Evolutionary conservation across 2,113 vertebrate species (phyloP).

Genomic region (Aythya baeri): DNA sequence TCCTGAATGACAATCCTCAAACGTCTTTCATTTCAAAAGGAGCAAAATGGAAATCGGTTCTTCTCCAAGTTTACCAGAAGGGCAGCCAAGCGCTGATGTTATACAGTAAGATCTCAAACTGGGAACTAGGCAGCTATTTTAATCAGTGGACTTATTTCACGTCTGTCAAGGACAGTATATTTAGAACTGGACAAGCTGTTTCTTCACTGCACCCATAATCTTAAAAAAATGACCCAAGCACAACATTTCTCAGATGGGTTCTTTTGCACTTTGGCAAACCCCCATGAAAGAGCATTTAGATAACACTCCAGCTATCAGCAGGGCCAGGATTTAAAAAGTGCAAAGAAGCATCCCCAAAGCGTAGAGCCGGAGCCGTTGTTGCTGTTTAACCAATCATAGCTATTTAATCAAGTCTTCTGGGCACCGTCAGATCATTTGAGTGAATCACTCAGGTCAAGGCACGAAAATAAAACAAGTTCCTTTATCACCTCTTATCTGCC

Average conservation of each 20-base stretch:
- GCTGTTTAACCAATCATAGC: conserved; percentile 16
- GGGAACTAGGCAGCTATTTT: conserved; percentile 50
- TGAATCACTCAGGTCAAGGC: background rate
- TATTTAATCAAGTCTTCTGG: background rate
- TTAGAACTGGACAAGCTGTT: conserved; percentile 58
- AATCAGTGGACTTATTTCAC: conserved; percentile 54
- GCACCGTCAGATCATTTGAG: background rate
- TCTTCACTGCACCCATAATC: conserved; percentile 7
- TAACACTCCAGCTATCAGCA: background rate
- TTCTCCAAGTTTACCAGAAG: conserved; percentile 84
- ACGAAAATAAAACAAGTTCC: conserved; percentile 11
- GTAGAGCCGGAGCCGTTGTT: background rate
- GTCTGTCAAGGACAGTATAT: conserved; percentile 52
- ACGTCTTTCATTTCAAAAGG: conserved; percentile 65
- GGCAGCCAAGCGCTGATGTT: conserved; percentile 88
- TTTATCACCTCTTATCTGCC: background rate
- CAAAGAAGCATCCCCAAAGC: background rate
- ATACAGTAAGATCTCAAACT: conserved; percentile 75
- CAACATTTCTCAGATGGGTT: conserved; percentile 7
- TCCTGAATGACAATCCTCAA: conserved; percentile 63
- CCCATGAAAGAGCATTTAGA: background rate
- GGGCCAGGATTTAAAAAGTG: background rate
- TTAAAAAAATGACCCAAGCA: conserved; percentile 42
- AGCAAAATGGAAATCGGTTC: conserved; percentile 63
- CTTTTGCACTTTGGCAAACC: background rate